Conservation (phyloP, 1,140 invertebrate genomes). For the Drosophila nigrodunni region DNA sequence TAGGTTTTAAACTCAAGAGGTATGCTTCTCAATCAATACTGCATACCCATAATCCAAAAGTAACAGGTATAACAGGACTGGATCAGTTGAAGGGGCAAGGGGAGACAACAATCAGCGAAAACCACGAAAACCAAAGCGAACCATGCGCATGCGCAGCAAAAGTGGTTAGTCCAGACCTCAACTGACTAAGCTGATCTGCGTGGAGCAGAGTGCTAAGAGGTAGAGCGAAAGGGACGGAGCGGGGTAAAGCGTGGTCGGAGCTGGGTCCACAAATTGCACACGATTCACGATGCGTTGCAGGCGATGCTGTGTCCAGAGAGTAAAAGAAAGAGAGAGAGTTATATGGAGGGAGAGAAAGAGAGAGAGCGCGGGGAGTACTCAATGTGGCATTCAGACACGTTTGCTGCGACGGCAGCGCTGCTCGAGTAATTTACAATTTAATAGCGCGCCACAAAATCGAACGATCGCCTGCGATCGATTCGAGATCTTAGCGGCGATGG, state of each 20-base stretch:
- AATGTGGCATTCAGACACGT: slow-evolving; percentile 80
- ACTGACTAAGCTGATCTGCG: slow-evolving; percentile 19
- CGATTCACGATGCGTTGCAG: slow-evolving; percentile 64
- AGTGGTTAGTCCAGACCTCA: slow-evolving; percentile 37
- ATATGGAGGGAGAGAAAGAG: no score
- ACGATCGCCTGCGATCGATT: slow-evolving; percentile 51
- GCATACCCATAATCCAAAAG: no score
- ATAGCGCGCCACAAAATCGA: slow-evolving; percentile 80
- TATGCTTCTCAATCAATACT: no score
- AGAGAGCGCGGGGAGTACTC: slow-evolving; percentile 1
- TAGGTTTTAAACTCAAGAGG: no score
- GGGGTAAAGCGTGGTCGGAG: slow-evolving; percentile 13
- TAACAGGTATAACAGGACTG: neutral
- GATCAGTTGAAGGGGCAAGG: neutral
- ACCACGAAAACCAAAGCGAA: slow-evolving; percentile 56
- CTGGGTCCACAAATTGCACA: slow-evolving; percentile 72
- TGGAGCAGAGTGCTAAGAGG: slow-evolving; percentile 21
- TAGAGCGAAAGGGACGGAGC: slow-evolving; percentile 34
- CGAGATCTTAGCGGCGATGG: slow-evolving; percentile 21
- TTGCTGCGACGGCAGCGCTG: slow-evolving; percentile 71
- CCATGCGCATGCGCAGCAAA: slow-evolving; percentile 42
- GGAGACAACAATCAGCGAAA: slow-evolving; percentile 50
- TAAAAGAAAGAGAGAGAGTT: neutral
- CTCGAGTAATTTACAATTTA: slow-evolving; percentile 80
- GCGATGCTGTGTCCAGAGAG: neutral